Base-by-base conservation (phyloP, 2,888 invertebrate species). In the Eupithecia subumbrata region DNA sequence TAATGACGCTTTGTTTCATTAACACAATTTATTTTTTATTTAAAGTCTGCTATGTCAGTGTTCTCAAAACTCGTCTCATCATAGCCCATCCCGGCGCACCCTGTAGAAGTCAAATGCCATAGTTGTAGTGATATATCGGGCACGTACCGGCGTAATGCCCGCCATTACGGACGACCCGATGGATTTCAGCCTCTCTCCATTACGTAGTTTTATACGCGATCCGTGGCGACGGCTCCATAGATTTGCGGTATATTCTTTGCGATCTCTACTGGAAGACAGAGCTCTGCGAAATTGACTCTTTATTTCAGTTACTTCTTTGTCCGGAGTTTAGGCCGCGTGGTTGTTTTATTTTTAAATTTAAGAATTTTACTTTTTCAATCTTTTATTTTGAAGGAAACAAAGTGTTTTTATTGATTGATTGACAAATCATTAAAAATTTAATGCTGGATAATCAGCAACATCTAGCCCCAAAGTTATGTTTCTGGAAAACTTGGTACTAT, bases 131-230 rank as follows among this genome's bases (percentile, higher is more conserved):
- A 84, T 82, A 82, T 86, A 87, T 86, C 79, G 83, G 74, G 79
- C 88, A 87, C 88, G 88, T 87, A 81, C 81, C 63, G 43, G 34
- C 70, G 81, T 86, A 86, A 87, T 85, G 85, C 82, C 77, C 64
- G 81, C 76, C 83, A 83, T 85, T 84, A 87, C 81, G 83, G 76
- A 78, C 80, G 81, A 72, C 75, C 69, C 78, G 82, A 84, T 80
- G 81, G 86, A 83, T 85, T 83, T 82, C 81, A 68, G 72, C 77
- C 77, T 77, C 67, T 74, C 75, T 63, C 70, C 76, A 67, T 81
- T 78, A 72, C 67, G 67, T 70, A 71, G 71, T 67, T 75, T 74
- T 74, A 74, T 77, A 43, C n/a, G 30, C 30, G 68, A 43, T 14
- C 43, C 43, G 68, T 68, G 68, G 64, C 34, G 64, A 64, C 64